These are phyloP conservation scores for Papilio helenus DNA, from an alignment of 1,140 invertebrate genomes.

Conservation along the genomic window DNA sequence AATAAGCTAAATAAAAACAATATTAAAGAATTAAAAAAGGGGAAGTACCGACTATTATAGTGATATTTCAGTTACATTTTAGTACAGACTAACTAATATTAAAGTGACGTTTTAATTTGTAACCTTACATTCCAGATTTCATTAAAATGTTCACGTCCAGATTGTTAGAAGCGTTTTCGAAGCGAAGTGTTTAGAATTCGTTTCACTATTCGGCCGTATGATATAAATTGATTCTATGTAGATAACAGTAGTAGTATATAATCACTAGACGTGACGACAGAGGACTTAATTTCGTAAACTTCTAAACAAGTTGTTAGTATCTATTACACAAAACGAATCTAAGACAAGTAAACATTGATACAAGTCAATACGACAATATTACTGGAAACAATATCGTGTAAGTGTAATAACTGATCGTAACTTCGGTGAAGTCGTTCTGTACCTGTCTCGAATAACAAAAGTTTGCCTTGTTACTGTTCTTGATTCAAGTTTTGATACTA, in stretches of 20 bases:
- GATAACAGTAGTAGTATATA: not conserved
- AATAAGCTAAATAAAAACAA: too few species aligned
- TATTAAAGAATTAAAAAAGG: too few species aligned
- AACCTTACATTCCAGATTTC: too few species aligned
- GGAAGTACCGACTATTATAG: too few species aligned
- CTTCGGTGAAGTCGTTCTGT: conserved; percentile 30
- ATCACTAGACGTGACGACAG: not conserved
- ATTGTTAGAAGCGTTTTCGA: too few species aligned
- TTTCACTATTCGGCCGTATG: too few species aligned
- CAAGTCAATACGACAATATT: conserved; percentile 27
- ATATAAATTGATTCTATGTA: too few species aligned
- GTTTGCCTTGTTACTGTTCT: conserved; percentile 28
- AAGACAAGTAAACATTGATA: conserved; percentile 19
- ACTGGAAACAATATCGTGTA: conserved; percentile 35
- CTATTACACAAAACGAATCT: not conserved
- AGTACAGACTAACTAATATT: too few species aligned
- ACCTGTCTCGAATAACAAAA: conserved; percentile 40
- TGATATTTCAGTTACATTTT: too few species aligned
- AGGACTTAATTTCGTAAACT: not conserved
- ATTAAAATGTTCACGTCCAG: too few species aligned
- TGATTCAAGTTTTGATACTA: conserved; percentile 28
- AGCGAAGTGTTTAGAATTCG: too few species aligned
- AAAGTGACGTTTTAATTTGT: too few species aligned
- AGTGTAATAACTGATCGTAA: conserved; percentile 33
- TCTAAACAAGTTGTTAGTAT: not conserved